Evolutionary conservation across 2,797 vertebrate species (phyloP), one percentile per base, ranked within the genome.

Genomic region (Notolepis coatsorum): DNA sequence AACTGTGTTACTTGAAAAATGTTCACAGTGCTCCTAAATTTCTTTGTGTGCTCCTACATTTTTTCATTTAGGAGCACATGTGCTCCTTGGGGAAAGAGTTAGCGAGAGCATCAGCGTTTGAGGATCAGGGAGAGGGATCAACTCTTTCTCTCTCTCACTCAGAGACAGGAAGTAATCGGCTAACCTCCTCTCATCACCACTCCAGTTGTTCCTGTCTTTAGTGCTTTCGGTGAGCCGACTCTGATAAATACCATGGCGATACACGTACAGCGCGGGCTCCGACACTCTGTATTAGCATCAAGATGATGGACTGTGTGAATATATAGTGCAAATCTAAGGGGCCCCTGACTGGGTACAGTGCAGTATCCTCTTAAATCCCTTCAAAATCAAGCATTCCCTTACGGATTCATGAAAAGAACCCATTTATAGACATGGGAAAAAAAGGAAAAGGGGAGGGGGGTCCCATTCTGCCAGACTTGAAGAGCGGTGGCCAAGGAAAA

Each of bases 401-500:
- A 71, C 82, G 83, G 58, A 88, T 88, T 85, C 82, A 82, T 89
- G 86, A 88, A 89, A 90, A 84, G 85, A 81, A 72, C 75, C 82
- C 86, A 91, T 91, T 90, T 90, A 90, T 86, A 90, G 87, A 82
- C 82, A 77, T 74, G 77, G 81, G 83, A 81, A 88, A 80, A 59
- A 50, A 31, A 18, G 7, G 50, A 12, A 12, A 12, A 5, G 31
- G 31, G 31, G 31, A 33, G 31, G 4, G 31, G 31, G 28, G 3
- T 13, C 50, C 67, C 8, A 64, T 79, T 87, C 84, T 81, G 84
- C 81, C 84, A 87, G 86, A 85, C 80, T 68, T 81, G 61, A 78
- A 73, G 82, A 51, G 74, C 37, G 4, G 50, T 49, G 0, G 90
- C 91, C 91, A 94, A 93, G 84, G 84, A 93, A 94, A 95, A 93